Evolutionary conservation across 2,797 vertebrate species (phyloP).

Genomic region (Oreochromis grahami): DNA sequence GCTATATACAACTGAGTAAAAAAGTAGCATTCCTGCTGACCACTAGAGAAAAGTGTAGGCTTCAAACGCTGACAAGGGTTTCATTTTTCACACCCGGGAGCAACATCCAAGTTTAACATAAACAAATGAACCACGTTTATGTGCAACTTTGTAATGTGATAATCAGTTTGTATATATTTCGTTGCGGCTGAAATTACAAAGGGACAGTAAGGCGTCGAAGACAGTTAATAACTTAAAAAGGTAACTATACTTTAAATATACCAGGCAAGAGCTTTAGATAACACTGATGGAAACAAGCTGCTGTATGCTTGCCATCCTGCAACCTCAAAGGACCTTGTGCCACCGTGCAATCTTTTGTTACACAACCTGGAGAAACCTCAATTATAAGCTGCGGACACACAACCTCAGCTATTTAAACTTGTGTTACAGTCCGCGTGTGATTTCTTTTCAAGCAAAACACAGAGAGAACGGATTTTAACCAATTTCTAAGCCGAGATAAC

Average conservation of each 20-base stretch:
- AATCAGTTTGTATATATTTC: not conserved
- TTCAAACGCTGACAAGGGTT: not conserved
- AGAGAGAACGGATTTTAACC: not conserved
- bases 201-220: not conserved
- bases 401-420: not conserved
- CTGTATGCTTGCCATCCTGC: not conserved
- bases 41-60: not conserved
- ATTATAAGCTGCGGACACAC: not conserved
- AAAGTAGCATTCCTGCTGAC: not conserved
- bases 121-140: not conserved
- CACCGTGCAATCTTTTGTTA: not conserved
- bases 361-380: conserved; percentile 16
- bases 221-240: not conserved
- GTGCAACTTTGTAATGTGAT: not conserved
- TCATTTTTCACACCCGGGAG: not conserved
- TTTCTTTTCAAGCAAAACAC: not conserved
- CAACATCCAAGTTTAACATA: not conserved
- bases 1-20: too few relatives aligned
- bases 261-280: not conserved
- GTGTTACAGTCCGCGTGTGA: not conserved
- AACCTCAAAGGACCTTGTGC: not conserved
- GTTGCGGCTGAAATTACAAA: not conserved
- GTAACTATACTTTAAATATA: not conserved
- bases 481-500: not conserved
- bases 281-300: not conserved